phyloP scores from a whole-genome alignment of 2,888 invertebrate genomes.

The Nematopogon swammerdamellus region DNA sequence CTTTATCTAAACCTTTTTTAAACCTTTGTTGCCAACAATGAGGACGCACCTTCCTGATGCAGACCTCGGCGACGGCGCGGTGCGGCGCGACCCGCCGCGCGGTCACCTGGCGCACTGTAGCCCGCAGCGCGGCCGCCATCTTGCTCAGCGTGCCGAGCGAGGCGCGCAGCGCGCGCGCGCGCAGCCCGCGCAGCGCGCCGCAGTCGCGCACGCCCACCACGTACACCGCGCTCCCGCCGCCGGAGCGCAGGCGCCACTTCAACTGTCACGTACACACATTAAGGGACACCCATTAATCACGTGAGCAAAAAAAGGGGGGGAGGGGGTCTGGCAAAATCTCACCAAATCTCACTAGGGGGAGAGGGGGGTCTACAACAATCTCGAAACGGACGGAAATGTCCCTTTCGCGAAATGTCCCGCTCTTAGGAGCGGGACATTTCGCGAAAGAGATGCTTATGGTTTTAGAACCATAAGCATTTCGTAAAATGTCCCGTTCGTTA shows the following conservation, averaged over 20 bases:
- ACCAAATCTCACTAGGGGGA: too few relatives aligned
- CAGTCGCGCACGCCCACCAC: constrained; percentile 94
- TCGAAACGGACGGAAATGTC: too few relatives aligned
- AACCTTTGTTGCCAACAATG: constrained; percentile 27
- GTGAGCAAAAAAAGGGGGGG: too few relatives aligned
- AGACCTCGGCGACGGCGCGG: constrained; percentile 78
- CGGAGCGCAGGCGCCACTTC: constrained; percentile 89
- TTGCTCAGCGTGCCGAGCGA: constrained; percentile 80
- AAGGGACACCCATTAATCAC: too few relatives aligned
- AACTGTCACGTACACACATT: constrained; percentile 56
- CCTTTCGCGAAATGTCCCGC: too few relatives aligned
- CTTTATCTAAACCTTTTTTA: constrained; percentile 6
- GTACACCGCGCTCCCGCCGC: constrained; percentile 96
- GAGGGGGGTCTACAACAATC: too few relatives aligned
- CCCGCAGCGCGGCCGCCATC: constrained; percentile 88
- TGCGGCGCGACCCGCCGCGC: constrained; percentile 34
- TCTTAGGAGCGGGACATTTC: too few relatives aligned
- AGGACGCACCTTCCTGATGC: constrained; percentile 77
- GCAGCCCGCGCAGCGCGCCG: constrained; percentile 82
- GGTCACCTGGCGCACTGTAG: constrained; percentile 51
- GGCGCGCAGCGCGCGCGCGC: constrained; percentile 78
- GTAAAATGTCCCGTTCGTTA: too few relatives aligned
- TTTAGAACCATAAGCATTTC: too few relatives aligned
- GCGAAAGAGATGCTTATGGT: too few relatives aligned
- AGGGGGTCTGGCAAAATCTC: too few relatives aligned